Conservation (phyloP, 2,113 vertebrate species). For the Amblyornis subalaris region DNA sequence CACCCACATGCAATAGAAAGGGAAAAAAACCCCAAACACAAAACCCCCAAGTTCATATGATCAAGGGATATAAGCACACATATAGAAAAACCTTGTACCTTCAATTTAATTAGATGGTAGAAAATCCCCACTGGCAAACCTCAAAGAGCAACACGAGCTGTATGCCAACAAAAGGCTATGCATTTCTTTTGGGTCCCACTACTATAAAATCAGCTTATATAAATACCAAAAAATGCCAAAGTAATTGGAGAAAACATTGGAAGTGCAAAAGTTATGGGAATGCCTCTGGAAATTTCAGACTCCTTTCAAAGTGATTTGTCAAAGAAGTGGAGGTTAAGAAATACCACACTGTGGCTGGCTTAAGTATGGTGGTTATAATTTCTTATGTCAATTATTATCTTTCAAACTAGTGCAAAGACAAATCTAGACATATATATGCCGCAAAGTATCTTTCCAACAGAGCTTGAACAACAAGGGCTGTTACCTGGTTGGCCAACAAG, state of each 20-base stretch:
- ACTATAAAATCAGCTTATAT: slow-evolving; percentile 18
- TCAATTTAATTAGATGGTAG: slow-evolving; percentile 48
- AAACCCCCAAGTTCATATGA: not conserved
- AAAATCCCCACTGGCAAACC: slow-evolving; percentile 40
- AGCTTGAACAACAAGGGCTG: not conserved
- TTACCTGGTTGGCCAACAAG: not conserved
- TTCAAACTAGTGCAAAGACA: not conserved
- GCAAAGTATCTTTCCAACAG: not conserved
- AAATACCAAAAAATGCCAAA: slow-evolving; percentile 30
- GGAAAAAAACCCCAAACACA: not conserved
- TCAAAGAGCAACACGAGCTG: not conserved
- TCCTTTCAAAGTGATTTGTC: not conserved
- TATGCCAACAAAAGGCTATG: not conserved
- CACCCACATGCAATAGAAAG: not conserved
- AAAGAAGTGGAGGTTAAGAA: not conserved
- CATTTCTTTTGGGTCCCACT: not conserved
- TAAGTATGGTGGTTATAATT: not conserved
- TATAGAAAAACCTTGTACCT: not conserved
- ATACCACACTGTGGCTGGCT: not conserved
- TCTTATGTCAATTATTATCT: not conserved
- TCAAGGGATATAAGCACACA: not conserved
- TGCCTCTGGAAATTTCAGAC: slow-evolving; percentile 2
- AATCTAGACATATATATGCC: not conserved
- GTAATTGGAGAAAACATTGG: not conserved
- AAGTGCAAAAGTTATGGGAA: slow-evolving; percentile 7